Base-by-base conservation (phyloP, 2,888 invertebrate genomes). In the Allophyes oxyacanthae region DNA sequence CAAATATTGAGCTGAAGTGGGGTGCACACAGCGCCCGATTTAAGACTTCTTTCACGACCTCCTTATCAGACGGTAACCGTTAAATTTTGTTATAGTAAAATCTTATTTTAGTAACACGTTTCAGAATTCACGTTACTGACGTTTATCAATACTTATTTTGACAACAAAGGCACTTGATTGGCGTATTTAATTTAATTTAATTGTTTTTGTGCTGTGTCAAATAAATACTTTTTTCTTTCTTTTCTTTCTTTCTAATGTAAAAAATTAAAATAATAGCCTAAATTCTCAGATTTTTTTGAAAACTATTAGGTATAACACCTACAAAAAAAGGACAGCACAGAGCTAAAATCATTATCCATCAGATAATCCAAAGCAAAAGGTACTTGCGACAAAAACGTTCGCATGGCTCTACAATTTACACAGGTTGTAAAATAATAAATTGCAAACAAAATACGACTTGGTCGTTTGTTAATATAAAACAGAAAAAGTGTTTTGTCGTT, bases 401-500 rank as follows among this genome's bases (percentile, higher is more conserved):
- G 20, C 20, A 4, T 20, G 20, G 20, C 4, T 4, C 36, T 1
- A 11, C 33, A 6, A 10, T 10, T 6, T 20, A 0, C 9, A 28
- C 11, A 6, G 13, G 48, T 60, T 57, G 37, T 44, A 37, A 54
- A 52, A 55, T 58, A 40, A 63, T 71, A 52, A 55, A 63, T 61
- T 37, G 15, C 36, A 32, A 50, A 58, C 52, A 61, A 60, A 51
- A 43, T 55, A 63, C 50, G 26, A 60, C 44, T 51, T 14, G 40
- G 9, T 37, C 34, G 25, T 32, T 61, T 61, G 52, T 62, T 55
- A 60, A 62, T 57, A 14, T 58, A 49, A 56, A 49, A 9, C 30
- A 46, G 32, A 57, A 61, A 63, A 66, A 58, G 36, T 50, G 37
- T 42, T 59, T 37, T 20, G 71, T 76, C 72, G 67, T 83, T 82